phyloP scores from a whole-genome alignment of 2,113 vertebrate species.

The Catharus fuscescens region DNA sequence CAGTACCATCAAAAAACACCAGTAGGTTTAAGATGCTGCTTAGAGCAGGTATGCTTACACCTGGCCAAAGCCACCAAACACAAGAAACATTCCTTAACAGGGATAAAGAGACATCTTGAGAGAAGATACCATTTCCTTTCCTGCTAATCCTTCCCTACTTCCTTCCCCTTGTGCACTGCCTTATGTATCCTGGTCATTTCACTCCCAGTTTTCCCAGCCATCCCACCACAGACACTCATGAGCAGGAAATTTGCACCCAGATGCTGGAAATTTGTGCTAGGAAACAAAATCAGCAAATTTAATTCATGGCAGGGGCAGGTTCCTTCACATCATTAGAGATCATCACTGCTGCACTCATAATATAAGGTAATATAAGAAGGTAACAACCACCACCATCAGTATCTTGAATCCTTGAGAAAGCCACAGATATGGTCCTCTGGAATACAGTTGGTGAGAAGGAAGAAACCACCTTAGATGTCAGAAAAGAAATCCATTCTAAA shows the following conservation, averaged over 20 bases:
- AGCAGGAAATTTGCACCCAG: background rate
- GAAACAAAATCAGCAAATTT: background rate
- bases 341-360: background rate
- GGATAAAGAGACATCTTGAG: background rate
- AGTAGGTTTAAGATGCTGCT: background rate
- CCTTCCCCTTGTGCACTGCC: background rate
- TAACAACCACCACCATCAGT: background rate
- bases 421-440: background rate
- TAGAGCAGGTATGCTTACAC: background rate
- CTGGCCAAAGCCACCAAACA: background rate
- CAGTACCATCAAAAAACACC: background rate
- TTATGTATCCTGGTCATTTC: background rate
- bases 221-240: background rate
- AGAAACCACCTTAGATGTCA: background rate
- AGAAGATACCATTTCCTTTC: background rate
- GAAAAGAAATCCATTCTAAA: background rate
- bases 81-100: background rate
- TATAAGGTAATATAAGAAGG: no score
- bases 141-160: background rate
- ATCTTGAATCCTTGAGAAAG: background rate
- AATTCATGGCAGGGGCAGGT: background rate
- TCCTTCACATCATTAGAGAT: background rate
- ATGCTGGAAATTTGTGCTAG: background rate
- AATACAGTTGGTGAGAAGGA: background rate
- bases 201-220: background rate